phyloP scores from a whole-genome alignment of 2,797 vertebrate species.

The Gadopsis marmoratus region DNA sequence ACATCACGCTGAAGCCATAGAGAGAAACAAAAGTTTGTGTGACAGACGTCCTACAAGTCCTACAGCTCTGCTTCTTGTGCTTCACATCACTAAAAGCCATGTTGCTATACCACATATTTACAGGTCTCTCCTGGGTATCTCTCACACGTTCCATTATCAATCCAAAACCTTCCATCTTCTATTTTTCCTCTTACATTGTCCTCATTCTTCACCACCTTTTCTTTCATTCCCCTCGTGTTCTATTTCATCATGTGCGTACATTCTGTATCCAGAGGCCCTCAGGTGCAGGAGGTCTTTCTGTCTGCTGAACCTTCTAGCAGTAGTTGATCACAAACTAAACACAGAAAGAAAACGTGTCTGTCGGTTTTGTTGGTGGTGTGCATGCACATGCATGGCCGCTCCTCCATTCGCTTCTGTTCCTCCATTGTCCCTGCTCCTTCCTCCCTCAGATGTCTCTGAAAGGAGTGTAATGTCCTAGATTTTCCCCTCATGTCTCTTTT shows the following conservation, averaged over 20 bases:
- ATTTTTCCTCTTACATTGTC: slow-evolving; percentile 43
- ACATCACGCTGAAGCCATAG: slow-evolving; percentile 87
- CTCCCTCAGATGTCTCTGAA: slow-evolving; percentile 41
- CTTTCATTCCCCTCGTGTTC: slow-evolving; percentile 31
- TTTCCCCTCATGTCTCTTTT: slow-evolving; percentile 28
- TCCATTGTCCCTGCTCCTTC: slow-evolving; percentile 18
- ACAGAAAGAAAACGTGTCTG: slow-evolving; percentile 84
- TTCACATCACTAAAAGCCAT: slow-evolving; percentile 86
- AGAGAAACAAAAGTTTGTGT: slow-evolving; percentile 83
- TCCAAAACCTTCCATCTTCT: slow-evolving; percentile 42
- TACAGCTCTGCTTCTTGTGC: slow-evolving; percentile 92
- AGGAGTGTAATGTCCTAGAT: slow-evolving; percentile 38
- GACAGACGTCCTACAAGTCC: slow-evolving; percentile 89
- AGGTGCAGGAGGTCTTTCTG: slow-evolving; percentile 55
- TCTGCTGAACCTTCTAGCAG: slow-evolving; percentile 39
- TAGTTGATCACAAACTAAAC: slow-evolving; percentile 75
- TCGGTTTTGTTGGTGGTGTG: slow-evolving; percentile 86
- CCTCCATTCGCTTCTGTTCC: slow-evolving; percentile 52
- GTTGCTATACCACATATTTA: slow-evolving; percentile 82
- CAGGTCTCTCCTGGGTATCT: slow-evolving; percentile 69
- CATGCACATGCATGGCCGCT: slow-evolving; percentile 98
- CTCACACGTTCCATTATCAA: slow-evolving; percentile 58
- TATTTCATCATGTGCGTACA: slow-evolving; percentile 52
- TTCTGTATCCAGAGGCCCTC: slow-evolving; percentile 77
- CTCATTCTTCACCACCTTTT: slow-evolving; percentile 33